Evolutionary conservation across 2,797 vertebrate species (phyloP), one percentile per base, ranked within the genome.

Genomic region (Leptoclinus maculatus): DNA sequence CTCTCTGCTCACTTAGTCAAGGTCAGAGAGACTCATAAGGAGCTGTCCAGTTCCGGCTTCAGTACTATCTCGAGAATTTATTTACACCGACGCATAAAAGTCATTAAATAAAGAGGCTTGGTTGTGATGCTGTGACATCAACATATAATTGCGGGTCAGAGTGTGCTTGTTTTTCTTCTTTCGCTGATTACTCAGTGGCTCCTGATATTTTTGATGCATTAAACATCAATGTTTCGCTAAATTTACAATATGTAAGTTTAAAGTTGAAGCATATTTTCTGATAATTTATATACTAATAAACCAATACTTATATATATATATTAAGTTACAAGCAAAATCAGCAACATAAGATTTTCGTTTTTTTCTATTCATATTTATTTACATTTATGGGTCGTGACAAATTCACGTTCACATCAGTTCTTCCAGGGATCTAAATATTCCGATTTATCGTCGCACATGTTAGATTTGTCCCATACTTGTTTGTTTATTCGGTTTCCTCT

Each of bases 1-100:
- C 76, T 71, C 68, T 85, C 66, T 34, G 71, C 62, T 79, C 21
- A 16, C 79, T 83, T 57, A 56, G 64, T 84, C 68, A 92, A 92
- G 91, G 91, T 92, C 89, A 84, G 45, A 83, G 81, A 74, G 72
- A 29, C 79, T 88, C 85, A 89, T 90, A 88, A 85, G 79, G 79
- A 76, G 65, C 73, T 65, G 51, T 58, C 59, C 32, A 38, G 16
- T 59, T 25, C 23, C n/a, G 41, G 63, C 68, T 63, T 66, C 67
- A 63, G 41, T 29, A 51, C 54, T 58, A 64, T 71, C 38, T 29
- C 23, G 34, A 72, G 23, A 27, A 17, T 49, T 54, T 27, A 70
- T 78, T 71, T 60, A 54, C 25, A 65, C 6, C 23, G 12, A 19
- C 27, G 62, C 7, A 60, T 69, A 38, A 74, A 32, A 67, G 64